Evolutionary conservation across 2,888 invertebrate species (phyloP), one percentile per base, ranked within the genome.

Genomic region (Corbicula japonica): DNA sequence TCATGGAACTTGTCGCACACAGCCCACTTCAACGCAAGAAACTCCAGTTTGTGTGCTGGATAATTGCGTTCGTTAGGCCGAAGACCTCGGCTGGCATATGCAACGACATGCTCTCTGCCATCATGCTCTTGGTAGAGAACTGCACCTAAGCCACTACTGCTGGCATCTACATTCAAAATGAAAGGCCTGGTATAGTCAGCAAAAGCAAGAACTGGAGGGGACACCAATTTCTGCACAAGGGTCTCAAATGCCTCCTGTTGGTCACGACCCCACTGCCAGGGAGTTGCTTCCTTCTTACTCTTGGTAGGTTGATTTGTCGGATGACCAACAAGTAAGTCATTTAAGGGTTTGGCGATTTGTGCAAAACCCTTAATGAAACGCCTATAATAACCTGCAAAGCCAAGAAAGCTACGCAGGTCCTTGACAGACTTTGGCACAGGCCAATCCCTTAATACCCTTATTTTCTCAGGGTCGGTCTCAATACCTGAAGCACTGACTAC

Each of bases 121-220:
- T 38, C 38, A 5, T 60, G 60, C 38, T 60, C 60, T 26, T 60
- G 60, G 26, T 66, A 66, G 10, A 66, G n/a, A 4, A 66, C 54
- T 4, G 66, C 52, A 12, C 48, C 68, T 26, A 66, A 61, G 28
- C 76, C 80, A 34, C 41, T 23, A 2, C 46, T 2, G 30, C 30
- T 46, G 10, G 76, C 80, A 60, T 80, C 80, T 2, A 52, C 52
- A 23, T 68, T 48, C 5, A 80, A 21, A 4, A 50, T 50, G 35
- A 76, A 80, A 10, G 73, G 76, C 38, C 63, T 68, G 6, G 35
- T 52, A 23, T 50, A 78, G 60, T 82, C 78, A 5, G 78, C 82
- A 70, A 58, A 78, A 0, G 50, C 76, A 23, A 82, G 44, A 18
- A 82, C 54, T 21, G 82, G 75, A 23, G 71, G 58, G 8, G 52